Evolutionary conservation across 2,888 invertebrate species (phyloP).

Genomic region (Octodonta nipae): DNA sequence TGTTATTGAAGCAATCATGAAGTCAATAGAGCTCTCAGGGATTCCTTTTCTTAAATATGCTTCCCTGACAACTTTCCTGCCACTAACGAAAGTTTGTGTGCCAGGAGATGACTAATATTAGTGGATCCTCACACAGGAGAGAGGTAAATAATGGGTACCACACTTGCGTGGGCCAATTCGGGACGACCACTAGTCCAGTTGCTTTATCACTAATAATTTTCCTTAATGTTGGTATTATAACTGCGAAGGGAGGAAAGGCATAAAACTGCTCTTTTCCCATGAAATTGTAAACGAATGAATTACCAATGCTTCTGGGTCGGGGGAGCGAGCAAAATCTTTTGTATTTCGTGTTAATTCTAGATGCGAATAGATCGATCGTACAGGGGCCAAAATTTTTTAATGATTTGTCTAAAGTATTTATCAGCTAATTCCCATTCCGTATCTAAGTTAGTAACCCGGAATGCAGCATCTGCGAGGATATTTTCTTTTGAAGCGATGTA

Average conservation of each 20-base stretch:
- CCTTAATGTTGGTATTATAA: conserved; percentile 4
- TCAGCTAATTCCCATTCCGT: conserved; percentile 10
- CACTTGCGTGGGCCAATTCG: conserved; percentile 4
- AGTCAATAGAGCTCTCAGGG: conserved; percentile 10
- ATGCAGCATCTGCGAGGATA: conserved; percentile 9
- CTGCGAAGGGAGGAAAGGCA: conserved; percentile 13
- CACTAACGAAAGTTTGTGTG: conserved; percentile 6
- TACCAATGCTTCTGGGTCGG: conserved; percentile 9
- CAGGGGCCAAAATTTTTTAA: conserved; percentile 5
- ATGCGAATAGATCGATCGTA: conserved; percentile 12
- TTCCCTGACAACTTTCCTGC: conserved; percentile 17
- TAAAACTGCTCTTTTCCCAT: conserved; percentile 11
- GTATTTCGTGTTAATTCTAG: conserved; percentile 10
- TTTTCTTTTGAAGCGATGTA: conserved; percentile 10
- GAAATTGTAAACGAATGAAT: conserved; percentile 12
- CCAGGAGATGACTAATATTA: conserved; percentile 2
- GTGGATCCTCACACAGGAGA: neutral
- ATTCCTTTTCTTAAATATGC: conserved; percentile 10
- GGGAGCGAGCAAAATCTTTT: conserved; percentile 9
- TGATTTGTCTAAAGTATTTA: conserved; percentile 5
- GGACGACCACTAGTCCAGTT: conserved; percentile 3
- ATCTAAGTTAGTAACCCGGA: conserved; percentile 5
- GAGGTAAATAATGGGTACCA: conserved; percentile 5
- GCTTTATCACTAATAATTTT: conserved; percentile 7
- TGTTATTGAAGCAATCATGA: conserved; percentile 12